Conservation (phyloP, 2,113 vertebrate genomes). For the Albula glossodonta region DNA sequence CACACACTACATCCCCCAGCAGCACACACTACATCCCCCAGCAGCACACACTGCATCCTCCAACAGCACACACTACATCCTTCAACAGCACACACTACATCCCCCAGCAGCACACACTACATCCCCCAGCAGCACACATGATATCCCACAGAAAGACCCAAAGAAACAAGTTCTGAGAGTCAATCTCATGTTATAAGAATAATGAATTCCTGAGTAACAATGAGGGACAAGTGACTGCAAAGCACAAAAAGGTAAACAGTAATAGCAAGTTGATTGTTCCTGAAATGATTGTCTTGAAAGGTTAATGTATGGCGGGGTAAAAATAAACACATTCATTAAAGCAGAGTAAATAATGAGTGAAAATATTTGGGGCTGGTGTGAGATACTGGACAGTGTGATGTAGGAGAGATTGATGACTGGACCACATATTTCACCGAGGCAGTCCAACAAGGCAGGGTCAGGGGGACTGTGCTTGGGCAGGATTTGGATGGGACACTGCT, state of each 20-base stretch:
- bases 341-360: neutral
- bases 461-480: constrained; percentile 25
- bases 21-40: no score
- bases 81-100: no score
- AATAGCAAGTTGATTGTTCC: neutral
- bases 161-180: neutral
- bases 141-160: neutral
- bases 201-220: no score
- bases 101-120: no score
- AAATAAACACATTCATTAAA: no score
- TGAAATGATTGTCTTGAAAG: neutral
- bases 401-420: neutral
- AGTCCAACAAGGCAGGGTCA: neutral
- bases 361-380: neutral
- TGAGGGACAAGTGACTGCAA: neutral
- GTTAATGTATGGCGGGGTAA: neutral
- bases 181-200: no score
- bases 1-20: no score
- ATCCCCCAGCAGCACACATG: no score
- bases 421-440: neutral
- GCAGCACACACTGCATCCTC: no score
- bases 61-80: no score
- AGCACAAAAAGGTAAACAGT: neutral
- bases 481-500: constrained; percentile 47
- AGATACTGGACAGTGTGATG: neutral